Conservation (phyloP, 2,797 vertebrate genomes). For the Perodicticus potto region DNA sequence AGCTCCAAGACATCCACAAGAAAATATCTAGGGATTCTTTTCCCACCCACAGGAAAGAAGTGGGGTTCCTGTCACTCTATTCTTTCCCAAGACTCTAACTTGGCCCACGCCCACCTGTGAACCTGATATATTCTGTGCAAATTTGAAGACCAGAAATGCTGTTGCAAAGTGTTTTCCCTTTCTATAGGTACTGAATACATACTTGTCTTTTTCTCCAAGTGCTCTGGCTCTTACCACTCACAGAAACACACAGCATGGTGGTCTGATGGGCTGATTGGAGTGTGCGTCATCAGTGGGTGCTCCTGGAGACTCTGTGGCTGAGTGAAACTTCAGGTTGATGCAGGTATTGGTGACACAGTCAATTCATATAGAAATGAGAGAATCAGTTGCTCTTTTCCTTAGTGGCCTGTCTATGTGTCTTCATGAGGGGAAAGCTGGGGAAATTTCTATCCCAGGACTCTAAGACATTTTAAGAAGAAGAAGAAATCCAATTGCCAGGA, state of each 20-base stretch:
- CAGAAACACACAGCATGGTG: not conserved
- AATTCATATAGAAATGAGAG: constrained; percentile 29
- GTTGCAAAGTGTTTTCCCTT: constrained; percentile 35
- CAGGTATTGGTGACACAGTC: constrained; percentile 43
- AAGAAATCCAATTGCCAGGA: constrained; percentile 36
- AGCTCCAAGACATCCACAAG: not conserved
- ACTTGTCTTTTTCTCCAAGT: constrained; percentile 22
- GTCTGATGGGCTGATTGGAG: not conserved
- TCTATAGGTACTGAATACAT: not conserved
- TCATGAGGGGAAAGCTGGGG: not conserved
- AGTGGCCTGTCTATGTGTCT: not conserved
- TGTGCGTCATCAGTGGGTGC: accelerated
- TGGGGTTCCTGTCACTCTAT: not conserved
- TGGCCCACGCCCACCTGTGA: not conserved
- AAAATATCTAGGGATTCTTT: not conserved
- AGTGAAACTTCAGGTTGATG: constrained; percentile 58
- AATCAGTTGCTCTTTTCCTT: constrained; percentile 18
- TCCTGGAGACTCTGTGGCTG: not conserved
- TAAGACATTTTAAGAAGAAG: constrained; percentile 48
- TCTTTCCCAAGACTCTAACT: not conserved
- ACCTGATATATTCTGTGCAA: not conserved
- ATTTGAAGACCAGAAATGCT: constrained; percentile 40
- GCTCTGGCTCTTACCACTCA: not conserved
- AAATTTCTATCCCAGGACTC: not conserved
- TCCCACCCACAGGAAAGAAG: not conserved